These are phyloP conservation scores for Tigriopus japonicus DNA, from an alignment of 1,140 invertebrate genomes.

Conservation along the genomic window DNA sequence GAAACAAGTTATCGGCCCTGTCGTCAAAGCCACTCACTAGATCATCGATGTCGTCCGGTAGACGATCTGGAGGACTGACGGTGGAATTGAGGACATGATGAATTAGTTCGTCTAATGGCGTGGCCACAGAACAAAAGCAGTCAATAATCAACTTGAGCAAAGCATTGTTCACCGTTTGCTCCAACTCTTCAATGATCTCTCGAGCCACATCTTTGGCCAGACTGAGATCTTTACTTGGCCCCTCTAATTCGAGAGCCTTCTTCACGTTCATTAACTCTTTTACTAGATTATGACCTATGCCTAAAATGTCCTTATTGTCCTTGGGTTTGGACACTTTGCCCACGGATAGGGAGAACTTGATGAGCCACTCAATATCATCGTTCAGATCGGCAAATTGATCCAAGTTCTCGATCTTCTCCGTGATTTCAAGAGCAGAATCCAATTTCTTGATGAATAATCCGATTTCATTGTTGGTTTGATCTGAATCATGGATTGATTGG, in stretches of 20 bases:
- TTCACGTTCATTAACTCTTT: background rate
- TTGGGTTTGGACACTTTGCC: background rate
- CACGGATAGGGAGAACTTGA: background rate
- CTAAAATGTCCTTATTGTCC: background rate
- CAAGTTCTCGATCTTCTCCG: background rate
- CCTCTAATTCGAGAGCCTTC: background rate
- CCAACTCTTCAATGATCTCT: background rate
- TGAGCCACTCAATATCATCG: background rate
- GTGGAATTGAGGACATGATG: background rate
- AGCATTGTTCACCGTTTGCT: background rate
- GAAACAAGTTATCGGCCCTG: background rate
- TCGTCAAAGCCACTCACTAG: background rate
- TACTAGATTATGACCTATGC: background rate
- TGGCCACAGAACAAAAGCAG: background rate
- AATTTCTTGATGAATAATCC: background rate
- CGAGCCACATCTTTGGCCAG: background rate
- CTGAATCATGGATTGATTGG: background rate
- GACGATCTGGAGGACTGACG: background rate
- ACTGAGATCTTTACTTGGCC: background rate
- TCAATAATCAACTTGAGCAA: background rate
- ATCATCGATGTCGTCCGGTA: background rate
- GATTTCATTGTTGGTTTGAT: background rate
- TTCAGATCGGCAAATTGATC: background rate
- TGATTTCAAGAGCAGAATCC: background rate
- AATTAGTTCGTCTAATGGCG: background rate